Evolutionary conservation across 2,888 invertebrate species (phyloP), one percentile per base, ranked within the genome.

Genomic region (Adela reaumurella): DNA sequence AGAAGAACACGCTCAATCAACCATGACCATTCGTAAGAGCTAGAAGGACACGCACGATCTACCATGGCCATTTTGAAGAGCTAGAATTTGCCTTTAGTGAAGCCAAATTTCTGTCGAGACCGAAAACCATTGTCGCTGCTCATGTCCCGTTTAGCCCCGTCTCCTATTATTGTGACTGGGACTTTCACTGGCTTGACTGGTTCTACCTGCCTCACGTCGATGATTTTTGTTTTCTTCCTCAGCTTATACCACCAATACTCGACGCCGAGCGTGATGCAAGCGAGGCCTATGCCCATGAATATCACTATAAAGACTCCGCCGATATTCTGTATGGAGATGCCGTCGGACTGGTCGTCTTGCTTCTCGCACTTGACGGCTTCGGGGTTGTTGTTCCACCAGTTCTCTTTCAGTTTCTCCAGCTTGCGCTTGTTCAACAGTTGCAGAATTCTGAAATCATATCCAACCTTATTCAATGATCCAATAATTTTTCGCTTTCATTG

Each of bases 231-330:
- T 14, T 35, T 80, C 57, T 84, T 86, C 57, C 88, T 82, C 72
- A 88, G 88, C 58, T 90, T 89, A 60, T 93, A 94, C 88, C 92
- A 94, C 90, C 92, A 94, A 67, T 96, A 97, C 66, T 98, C 98
- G 52, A 95, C 90, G 0, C 90, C 90, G 41, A 98, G 77, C 0
- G 96, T 97, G 46, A 95, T 71, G 59, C 94, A 93, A 1, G 96
- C 95, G 64, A 96, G 81, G 0, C 90, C 92, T 28, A 97, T 95
- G 0, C 97, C 97, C 58, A 96, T 94, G 62, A 97, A 93, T 54
- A 98, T 97, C 0, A 98, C 96, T 48, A 98, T 94, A 66, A 98
- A 98, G 0, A 98, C 97, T 1, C 97, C 97, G 45, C 96, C 97
- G 56, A 98, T 98, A 67, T 98, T 98, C 63, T 95, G 90, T 52